Evolutionary conservation across 1,140 invertebrate species (phyloP).

Genomic region (Diabrotica undecimpunctata): DNA sequence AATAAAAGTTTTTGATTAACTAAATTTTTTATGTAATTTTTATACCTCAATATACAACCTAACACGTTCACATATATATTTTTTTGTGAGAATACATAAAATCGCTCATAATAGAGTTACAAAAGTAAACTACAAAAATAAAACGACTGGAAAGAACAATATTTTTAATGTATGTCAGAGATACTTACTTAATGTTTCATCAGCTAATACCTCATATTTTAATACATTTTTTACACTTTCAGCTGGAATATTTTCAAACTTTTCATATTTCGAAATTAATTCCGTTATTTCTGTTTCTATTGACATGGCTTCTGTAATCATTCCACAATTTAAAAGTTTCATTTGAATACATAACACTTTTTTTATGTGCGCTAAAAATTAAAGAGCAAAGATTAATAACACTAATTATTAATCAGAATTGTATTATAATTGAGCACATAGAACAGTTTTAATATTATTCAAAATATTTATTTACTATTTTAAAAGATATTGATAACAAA

Average conservation of each 20-base stretch:
- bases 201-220: conserved; percentile 29
- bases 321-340: conserved; percentile 70
- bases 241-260: conserved; percentile 39
- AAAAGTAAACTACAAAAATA: not conserved
- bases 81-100: too few relatives aligned
- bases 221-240: conserved; percentile 19
- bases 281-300: conserved; percentile 53
- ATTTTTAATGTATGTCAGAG: too few relatives aligned
- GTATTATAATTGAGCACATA: too few relatives aligned
- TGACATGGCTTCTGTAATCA: conserved; percentile 66
- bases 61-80: too few relatives aligned
- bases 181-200: conserved; percentile 17
- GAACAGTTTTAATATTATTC: conserved; percentile 11
- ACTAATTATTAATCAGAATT: too few relatives aligned
- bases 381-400: conserved; percentile 18
- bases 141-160: not conserved
- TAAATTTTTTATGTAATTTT: too few relatives aligned
- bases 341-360: conserved; percentile 70
- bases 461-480: conserved; percentile 13
- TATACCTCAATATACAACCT: too few relatives aligned
- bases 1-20: too few relatives aligned
- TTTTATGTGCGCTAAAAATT: conserved; percentile 56
- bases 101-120: too few relatives aligned
- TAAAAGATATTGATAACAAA: not conserved
- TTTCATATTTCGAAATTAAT: conserved; percentile 37